A percentile compares a stretch with the other conserved stretches of the same genome.
phyloP scores from a whole-genome alignment of 1,140 invertebrate genomes.

The Pseudobourletiella spinata region DNA sequence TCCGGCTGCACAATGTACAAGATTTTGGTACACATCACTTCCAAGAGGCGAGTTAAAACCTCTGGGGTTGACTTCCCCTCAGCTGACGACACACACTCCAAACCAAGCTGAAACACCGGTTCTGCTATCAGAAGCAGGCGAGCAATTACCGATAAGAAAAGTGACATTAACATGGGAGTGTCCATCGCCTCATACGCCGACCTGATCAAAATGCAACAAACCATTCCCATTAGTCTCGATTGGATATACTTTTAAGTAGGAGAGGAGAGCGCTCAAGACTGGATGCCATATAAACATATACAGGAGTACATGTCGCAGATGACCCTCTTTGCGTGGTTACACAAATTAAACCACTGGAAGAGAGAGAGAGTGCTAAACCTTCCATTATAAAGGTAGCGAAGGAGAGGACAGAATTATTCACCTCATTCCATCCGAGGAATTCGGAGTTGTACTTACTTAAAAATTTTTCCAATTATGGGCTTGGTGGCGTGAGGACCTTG shows the following conservation, averaged over 20 bases:
- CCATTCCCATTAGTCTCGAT: neutral
- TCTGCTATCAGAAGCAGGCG: slow-evolving; percentile 65
- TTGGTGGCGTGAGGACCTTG: slow-evolving; percentile 45
- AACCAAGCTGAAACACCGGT: slow-evolving; percentile 57
- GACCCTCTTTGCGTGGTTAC: no score
- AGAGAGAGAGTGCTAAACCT: no score
- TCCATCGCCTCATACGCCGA: slow-evolving; percentile 56
- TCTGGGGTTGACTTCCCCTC: slow-evolving; percentile 41
- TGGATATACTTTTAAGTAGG: no score
- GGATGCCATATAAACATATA: no score
- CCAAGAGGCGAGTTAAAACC: slow-evolving; percentile 59
- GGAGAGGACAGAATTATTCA: no score
- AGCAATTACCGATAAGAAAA: slow-evolving; percentile 65
- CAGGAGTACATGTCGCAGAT: no score
- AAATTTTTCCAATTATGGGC: slow-evolving; percentile 35
- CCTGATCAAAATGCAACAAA: slow-evolving; percentile 36
- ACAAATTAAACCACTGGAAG: no score
- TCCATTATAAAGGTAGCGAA: no score
- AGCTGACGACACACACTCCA: slow-evolving; percentile 13
- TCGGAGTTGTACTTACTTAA: slow-evolving; percentile 26
- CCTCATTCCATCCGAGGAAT: no score
- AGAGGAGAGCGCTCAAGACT: no score
- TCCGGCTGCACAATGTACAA: slow-evolving; percentile 64
- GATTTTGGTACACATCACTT: slow-evolving; percentile 71
- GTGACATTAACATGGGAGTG: slow-evolving; percentile 60